Conservation (phyloP, 2,888 invertebrate genomes). For the Cryptocheilus praepositus region DNA sequence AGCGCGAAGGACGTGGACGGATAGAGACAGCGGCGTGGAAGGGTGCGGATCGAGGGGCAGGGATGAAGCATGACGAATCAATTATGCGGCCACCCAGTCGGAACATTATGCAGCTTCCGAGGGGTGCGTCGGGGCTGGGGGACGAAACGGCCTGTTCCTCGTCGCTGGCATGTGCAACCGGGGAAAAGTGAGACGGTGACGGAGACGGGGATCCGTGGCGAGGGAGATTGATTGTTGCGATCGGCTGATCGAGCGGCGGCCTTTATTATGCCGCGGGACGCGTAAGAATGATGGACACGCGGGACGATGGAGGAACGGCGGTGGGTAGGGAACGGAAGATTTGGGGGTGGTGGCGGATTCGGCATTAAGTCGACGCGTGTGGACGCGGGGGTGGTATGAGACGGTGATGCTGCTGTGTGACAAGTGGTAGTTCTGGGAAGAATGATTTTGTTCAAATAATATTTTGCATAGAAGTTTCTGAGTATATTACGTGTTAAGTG, state of each 20-base stretch:
- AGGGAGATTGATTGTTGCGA: constrained; percentile 2
- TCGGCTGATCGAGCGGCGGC: background rate
- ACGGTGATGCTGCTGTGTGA: no score
- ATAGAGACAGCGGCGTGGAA: constrained; percentile 16
- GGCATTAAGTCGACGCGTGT: no score
- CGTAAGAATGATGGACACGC: background rate
- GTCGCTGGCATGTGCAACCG: background rate
- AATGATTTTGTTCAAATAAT: no score
- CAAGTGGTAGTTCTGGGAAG: no score
- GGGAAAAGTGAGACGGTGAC: background rate
- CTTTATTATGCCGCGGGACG: constrained; percentile 1
- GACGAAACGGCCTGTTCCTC: background rate
- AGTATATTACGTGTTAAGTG: no score
- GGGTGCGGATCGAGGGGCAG: background rate
- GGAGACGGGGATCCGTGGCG: background rate
- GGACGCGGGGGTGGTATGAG: no score
- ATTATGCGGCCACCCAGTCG: constrained; percentile 38
- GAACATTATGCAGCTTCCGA: constrained; percentile 41
- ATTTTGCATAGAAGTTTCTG: no score
- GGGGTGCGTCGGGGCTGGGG: constrained; percentile 2
- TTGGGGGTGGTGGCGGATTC: no score
- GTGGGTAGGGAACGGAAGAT: no score
- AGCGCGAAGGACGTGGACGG: constrained; percentile 14
- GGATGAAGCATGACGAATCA: constrained; percentile 39
- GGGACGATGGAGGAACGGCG: no score